Base-by-base conservation (phyloP, 2,888 invertebrate species). In the Unio pictorum region DNA sequence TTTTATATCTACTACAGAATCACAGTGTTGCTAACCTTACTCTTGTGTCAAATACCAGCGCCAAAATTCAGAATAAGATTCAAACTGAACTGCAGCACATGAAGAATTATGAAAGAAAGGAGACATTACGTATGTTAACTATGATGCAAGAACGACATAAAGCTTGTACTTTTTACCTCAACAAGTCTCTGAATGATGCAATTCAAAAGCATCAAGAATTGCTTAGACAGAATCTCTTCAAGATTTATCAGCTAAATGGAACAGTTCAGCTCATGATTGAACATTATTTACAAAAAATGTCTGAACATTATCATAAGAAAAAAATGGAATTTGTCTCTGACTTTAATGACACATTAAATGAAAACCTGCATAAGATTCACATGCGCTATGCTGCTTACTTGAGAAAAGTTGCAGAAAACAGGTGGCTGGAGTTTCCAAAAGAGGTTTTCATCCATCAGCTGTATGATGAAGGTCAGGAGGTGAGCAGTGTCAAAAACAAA, bases 341-440 rank as follows among this genome's bases (percentile, higher is more conserved):
- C 55, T 82, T 81, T 72, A 84, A 86, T 69, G 69, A 72, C 28
- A 84, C 84, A 1, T 64, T 86, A 20, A 76, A 81, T 26, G 70
- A 76, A 45, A 78, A 83, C 56, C 74, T 86, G 23, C 72, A 81
- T 15, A 69, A 75, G 34, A 75, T 85, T 64, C 73, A 79, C 17
- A 67, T 76, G 1, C 82, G 78, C 11, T 89, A 86, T 68, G 73
- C 77, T 26, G 68, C 81, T 5, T 86, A 86, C 70, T 74, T 88
- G 34, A 78, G 79, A 57, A 78, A 80, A 28, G 78, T 88, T 5
- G 81, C 79, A 8, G 74, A 79, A 11, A 88, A 85, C 66, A 73
- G 79, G 28, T 89, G 88, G 88, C 71, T 88, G 58, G 80, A 81
- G 28, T 86, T 88, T 61, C 85, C 88, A 11, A 75, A 81, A 56